Evolutionary conservation across 1,140 invertebrate species (phyloP).

Genomic region (Episyrphus balteatus): DNA sequence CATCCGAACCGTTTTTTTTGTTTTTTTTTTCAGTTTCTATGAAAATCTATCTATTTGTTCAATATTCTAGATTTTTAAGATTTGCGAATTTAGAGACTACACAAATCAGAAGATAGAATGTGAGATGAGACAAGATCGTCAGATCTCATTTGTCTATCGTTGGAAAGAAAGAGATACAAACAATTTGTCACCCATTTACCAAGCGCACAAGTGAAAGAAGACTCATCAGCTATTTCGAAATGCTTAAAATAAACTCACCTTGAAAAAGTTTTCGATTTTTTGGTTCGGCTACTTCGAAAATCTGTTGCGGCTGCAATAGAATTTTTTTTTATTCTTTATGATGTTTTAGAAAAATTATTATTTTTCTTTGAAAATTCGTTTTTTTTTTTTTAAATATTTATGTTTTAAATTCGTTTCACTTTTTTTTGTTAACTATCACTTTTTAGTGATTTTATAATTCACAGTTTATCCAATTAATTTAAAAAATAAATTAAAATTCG

Average conservation of each 20-base stretch:
- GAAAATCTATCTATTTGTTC: background rate
- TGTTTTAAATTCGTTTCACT: background rate
- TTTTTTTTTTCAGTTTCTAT: background rate
- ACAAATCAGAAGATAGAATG: background rate
- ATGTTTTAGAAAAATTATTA: background rate
- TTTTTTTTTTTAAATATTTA: no score
- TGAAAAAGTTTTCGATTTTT: slow-evolving; percentile 35
- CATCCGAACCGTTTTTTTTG: no score
- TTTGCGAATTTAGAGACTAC: background rate
- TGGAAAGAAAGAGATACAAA: background rate
- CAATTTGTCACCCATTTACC: slow-evolving; percentile 15
- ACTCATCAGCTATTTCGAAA: slow-evolving; percentile 29
- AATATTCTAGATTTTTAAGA: background rate
- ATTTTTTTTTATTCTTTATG: background rate
- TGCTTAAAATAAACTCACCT: slow-evolving; percentile 37
- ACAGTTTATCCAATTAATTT: background rate
- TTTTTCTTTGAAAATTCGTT: slow-evolving; percentile 4
- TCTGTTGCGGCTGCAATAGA: background rate
- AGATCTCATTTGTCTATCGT: no score
- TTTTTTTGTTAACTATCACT: background rate
- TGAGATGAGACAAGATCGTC: no score
- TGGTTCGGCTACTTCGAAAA: slow-evolving; percentile 2
- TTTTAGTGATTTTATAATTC: background rate
- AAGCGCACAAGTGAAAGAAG: slow-evolving; percentile 14
- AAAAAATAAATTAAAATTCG: no score